Percentiles rank a stretch among this genome's conserved stretches.
phyloP scores from a whole-genome alignment of 2,888 invertebrate genomes.

The Sarcophaga variegata region DNA sequence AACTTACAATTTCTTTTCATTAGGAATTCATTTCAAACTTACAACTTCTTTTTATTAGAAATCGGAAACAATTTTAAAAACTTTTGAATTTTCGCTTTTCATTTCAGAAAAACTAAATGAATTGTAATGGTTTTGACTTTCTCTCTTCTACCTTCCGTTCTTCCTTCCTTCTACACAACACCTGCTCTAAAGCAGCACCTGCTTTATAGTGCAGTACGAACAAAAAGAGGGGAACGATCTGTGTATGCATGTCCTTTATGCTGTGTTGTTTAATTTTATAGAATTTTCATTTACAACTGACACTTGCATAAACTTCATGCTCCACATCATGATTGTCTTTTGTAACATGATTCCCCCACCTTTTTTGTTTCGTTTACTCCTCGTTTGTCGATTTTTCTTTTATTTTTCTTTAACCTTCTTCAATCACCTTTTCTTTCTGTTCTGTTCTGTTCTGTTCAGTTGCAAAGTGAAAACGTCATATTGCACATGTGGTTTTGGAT shows the following conservation, averaged over 20 bases:
- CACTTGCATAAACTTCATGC: constrained; percentile 41
- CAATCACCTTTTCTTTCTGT: neutral
- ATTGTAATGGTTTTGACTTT: neutral
- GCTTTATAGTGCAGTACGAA: too few species aligned
- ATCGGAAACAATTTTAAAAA: too few species aligned
- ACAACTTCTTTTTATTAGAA: too few species aligned
- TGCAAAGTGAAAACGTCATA: constrained; percentile 53
- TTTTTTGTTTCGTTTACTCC: too few species aligned
- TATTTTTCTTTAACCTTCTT: neutral
- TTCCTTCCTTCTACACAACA: constrained; percentile 34
- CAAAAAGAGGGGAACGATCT: neutral
- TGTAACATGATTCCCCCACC: too few species aligned
- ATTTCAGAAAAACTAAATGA: too few species aligned
- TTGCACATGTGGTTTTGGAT: constrained; percentile 61
- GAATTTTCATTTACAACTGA: constrained; percentile 58
- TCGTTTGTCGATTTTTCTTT: too few species aligned
- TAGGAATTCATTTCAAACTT: too few species aligned
- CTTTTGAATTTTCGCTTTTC: too few species aligned
- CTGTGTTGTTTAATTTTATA: constrained; percentile 54
- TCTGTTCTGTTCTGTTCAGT: constrained; percentile 5
- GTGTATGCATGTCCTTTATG: constrained; percentile 12
- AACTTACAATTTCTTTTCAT: too few species aligned
- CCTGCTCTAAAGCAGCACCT: neutral
- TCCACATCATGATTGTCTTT: neutral
- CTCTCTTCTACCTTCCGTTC: neutral